These are phyloP conservation scores for Centrocercus urophasianus DNA, from an alignment of 2,113 vertebrate species.

Conservation along the genomic window DNA sequence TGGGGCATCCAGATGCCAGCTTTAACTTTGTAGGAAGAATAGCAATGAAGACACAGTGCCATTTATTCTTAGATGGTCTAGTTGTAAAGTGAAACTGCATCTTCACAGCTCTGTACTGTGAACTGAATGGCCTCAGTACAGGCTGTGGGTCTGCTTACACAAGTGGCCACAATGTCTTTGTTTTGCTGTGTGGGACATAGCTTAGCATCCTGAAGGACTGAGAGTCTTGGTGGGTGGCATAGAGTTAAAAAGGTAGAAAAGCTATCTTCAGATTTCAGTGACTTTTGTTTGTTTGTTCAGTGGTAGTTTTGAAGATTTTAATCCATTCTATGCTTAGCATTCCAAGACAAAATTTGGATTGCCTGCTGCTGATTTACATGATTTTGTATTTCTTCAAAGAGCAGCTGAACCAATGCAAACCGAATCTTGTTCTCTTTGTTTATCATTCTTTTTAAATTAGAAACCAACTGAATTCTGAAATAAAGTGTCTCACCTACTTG, in stretches of 20 bases:
- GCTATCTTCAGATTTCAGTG: not conserved
- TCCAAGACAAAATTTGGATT: not conserved
- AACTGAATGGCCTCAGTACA: not conserved
- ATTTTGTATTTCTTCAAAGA: not conserved
- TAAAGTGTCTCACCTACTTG: not conserved
- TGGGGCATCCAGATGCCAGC: not conserved
- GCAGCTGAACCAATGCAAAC: not conserved
- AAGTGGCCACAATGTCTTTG: accelerated
- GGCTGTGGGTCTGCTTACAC: not conserved
- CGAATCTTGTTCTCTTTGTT: not conserved
- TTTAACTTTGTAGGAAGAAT: not conserved
- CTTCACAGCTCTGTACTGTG: not conserved
- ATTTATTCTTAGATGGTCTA: not conserved
- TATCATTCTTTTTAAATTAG: not conserved
- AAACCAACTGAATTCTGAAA: not conserved
- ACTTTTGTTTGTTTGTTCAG: not conserved
- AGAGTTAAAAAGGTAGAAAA: not conserved
- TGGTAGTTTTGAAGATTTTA: not conserved
- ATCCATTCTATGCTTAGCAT: not conserved
- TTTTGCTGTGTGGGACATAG: not conserved
- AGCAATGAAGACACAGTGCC: not conserved
- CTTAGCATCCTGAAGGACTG: accelerated
- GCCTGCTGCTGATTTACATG: not conserved
- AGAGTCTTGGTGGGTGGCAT: not conserved
- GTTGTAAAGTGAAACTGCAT: not conserved